Conservation (phyloP, 2,797 vertebrate species). For the Selene dorsalis region DNA sequence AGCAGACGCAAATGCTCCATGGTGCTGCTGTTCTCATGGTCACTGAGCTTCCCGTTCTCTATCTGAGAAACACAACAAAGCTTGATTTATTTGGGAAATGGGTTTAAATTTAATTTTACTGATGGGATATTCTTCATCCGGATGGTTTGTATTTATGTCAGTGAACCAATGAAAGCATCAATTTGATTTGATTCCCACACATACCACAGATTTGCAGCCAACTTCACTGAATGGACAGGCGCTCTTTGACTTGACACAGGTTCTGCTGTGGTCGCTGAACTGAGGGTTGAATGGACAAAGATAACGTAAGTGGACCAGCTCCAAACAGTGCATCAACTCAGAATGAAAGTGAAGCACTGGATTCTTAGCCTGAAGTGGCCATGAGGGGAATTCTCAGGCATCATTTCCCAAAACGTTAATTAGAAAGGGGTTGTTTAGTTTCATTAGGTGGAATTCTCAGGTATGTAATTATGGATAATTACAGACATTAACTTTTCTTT, state of each 20-base stretch:
- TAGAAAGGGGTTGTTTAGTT: background rate
- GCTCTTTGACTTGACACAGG: slow-evolving; percentile 88
- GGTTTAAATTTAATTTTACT: background rate
- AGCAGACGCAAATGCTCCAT: slow-evolving; percentile 92
- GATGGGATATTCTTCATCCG: too few relatives aligned
- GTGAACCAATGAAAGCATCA: background rate
- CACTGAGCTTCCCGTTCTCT: slow-evolving; percentile 87
- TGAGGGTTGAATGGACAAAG: slow-evolving; percentile 59
- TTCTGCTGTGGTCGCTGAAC: slow-evolving; percentile 90
- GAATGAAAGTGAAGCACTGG: slow-evolving; percentile 26
- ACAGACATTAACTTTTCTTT: background rate
- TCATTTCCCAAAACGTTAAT: background rate
- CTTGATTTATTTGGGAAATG: background rate
- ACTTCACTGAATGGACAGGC: slow-evolving; percentile 90
- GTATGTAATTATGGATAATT: background rate
- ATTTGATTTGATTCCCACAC: slow-evolving; percentile 46
- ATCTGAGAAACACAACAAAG: slow-evolving; percentile 80
- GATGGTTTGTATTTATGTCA: background rate
- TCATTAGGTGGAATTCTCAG: background rate
- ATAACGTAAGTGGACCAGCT: background rate
- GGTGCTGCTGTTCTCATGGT: slow-evolving; percentile 89
- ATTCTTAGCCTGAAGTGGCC: background rate
- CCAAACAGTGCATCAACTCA: background rate
- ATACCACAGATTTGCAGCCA: slow-evolving; percentile 88
- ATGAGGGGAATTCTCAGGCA: background rate